Percentiles rank a stretch among this genome's conserved stretches.
These are phyloP conservation scores for Drosophila nigromelanica DNA, from an alignment of 1,140 invertebrate species.

Conservation along the genomic window DNA sequence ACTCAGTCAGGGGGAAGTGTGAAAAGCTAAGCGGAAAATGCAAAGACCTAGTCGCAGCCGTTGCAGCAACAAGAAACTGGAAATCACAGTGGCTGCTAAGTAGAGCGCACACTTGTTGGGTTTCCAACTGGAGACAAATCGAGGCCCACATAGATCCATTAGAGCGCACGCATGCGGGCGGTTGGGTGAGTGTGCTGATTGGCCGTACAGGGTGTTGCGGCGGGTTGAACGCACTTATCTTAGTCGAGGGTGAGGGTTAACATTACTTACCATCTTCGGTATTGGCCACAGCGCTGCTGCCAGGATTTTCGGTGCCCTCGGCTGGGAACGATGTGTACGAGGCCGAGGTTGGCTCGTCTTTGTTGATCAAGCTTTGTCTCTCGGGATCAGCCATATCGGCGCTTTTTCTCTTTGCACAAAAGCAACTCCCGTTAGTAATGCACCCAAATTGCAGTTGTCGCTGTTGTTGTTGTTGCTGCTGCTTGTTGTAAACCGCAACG, in stretches of 20 bases:
- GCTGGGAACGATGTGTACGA: constrained; percentile 57
- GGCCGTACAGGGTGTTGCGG: background rate
- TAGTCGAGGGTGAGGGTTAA: constrained; percentile 11
- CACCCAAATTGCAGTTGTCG: constrained; percentile 42
- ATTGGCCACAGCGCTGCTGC: constrained; percentile 47
- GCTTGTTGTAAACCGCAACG: constrained; percentile 54
- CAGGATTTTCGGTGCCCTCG: constrained; percentile 68
- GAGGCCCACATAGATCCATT: constrained; percentile 30
- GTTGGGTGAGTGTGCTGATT: background rate
- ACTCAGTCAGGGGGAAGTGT: constrained; percentile 64
- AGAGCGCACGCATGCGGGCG: constrained; percentile 24
- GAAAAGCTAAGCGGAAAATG: constrained; percentile 55
- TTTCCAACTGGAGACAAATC: constrained; percentile 51
- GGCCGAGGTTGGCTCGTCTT: constrained; percentile 55
- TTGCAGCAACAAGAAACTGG: constrained; percentile 41
- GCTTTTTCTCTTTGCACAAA: constrained; percentile 22
- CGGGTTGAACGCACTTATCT: constrained; percentile 57
- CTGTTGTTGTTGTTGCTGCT: constrained; percentile 23
- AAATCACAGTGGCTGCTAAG: constrained; percentile 61
- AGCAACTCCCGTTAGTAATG: constrained; percentile 61
- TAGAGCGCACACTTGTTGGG: constrained; percentile 78
- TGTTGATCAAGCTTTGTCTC: constrained; percentile 69
- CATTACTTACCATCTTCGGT: constrained; percentile 66
- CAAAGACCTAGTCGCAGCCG: constrained; percentile 8
- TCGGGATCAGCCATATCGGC: constrained; percentile 67